Conservation (phyloP, 2,797 vertebrate species). For the Channallabes apus region DNA sequence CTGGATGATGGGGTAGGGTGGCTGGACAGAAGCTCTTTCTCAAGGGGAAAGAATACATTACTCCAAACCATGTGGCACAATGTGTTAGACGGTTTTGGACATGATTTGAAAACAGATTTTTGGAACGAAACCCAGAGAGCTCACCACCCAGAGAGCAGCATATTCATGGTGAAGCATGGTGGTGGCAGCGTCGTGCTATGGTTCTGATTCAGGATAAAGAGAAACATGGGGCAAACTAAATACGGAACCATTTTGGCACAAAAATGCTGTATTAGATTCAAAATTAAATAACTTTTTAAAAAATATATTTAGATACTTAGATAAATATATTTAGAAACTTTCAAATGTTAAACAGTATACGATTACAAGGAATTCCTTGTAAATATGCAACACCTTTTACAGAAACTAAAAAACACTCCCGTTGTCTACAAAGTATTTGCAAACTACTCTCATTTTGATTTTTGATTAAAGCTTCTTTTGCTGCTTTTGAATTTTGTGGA, state of each 20-base stretch:
- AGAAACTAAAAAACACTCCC: too few species aligned
- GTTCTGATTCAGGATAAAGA: neutral
- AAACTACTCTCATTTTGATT: too few species aligned
- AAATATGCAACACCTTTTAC: too few species aligned
- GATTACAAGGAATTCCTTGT: too few species aligned
- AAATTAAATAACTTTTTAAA: too few species aligned
- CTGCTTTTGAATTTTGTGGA: too few species aligned
- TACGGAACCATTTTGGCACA: neutral
- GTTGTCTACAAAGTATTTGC: too few species aligned
- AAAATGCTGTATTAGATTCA: neutral
- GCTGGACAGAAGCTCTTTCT: neutral
- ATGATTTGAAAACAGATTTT: neutral
- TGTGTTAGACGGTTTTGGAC: neutral
- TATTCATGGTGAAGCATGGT: neutral
- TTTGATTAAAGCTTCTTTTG: too few species aligned
- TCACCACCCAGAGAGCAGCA: neutral
- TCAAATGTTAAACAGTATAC: too few species aligned
- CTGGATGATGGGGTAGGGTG: neutral
- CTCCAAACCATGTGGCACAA: neutral
- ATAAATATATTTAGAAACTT: too few species aligned
- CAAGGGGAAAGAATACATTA: neutral
- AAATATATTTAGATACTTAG: too few species aligned
- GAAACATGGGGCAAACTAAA: neutral
- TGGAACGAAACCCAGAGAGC: neutral
- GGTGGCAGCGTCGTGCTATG: neutral